A percentile compares a stretch with the other conserved stretches of the same genome.
Conservation (phyloP, 2,113 vertebrate species). For the Aplodontia rufa region DNA sequence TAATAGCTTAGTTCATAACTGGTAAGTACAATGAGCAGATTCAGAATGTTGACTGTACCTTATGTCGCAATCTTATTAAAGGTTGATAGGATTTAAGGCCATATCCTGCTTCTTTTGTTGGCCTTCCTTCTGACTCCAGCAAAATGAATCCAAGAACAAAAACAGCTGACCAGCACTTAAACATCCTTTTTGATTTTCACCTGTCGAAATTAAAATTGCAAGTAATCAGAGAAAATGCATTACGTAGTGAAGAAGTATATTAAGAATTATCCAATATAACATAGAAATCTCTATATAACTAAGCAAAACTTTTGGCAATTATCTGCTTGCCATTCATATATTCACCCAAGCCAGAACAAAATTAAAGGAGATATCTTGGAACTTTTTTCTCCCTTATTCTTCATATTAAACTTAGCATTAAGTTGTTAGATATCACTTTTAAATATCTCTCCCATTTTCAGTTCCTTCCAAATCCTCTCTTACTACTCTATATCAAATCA, state of each 20-base stretch:
- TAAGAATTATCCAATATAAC: background rate
- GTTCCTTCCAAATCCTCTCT: background rate
- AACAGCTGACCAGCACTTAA: conserved; percentile 81
- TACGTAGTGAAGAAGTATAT: background rate
- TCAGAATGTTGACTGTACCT: conserved; percentile 80
- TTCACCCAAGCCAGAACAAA: background rate
- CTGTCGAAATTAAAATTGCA: conserved; percentile 78
- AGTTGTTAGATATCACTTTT: background rate
- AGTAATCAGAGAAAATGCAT: conserved; percentile 59
- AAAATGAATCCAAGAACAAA: conserved; percentile 83
- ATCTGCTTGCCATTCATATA: background rate
- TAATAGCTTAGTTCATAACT: background rate
- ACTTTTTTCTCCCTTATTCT: background rate
- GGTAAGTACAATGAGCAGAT: background rate
- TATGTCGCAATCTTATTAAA: conserved; percentile 84
- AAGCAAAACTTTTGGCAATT: background rate
- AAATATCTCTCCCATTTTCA: background rate
- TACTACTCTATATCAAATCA: background rate
- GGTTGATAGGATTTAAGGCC: conserved; percentile 80
- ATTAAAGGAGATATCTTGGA: background rate
- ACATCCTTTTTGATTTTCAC: conserved; percentile 82
- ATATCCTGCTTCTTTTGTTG: conserved; percentile 82
- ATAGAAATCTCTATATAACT: background rate
- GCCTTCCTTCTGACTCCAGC: conserved; percentile 82
- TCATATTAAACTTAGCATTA: background rate